A percentile compares a stretch with the other conserved stretches of the same genome.
Evolutionary conservation across 2,888 invertebrate genomes (phyloP).

Genomic region (Aspidiotus rigidus): DNA sequence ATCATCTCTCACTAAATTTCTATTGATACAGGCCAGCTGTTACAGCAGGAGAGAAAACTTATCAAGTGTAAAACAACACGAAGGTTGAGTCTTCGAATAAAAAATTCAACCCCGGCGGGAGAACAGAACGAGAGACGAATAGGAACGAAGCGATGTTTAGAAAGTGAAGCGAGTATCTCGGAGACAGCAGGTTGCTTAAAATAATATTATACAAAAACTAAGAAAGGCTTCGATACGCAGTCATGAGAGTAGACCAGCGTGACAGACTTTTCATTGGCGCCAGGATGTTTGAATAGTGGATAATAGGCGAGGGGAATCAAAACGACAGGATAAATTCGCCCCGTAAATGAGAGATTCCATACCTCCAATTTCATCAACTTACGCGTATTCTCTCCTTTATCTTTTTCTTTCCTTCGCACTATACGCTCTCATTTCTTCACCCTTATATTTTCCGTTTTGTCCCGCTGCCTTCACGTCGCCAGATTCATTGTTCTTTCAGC

Average conservation of each 20-base stretch:
- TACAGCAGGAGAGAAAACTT: too few species aligned
- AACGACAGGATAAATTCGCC: constrained; percentile 22
- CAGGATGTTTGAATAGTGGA: constrained; percentile 26
- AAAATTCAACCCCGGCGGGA: not conserved
- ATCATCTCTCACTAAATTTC: too few species aligned
- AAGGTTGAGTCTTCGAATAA: too few species aligned
- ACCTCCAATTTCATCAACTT: constrained; percentile 16
- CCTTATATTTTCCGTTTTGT: too few species aligned
- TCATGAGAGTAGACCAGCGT: not conserved
- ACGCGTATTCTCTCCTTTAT: too few species aligned
- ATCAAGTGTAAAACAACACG: too few species aligned
- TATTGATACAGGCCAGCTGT: too few species aligned
- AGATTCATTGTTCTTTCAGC: too few species aligned
- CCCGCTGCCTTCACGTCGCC: too few species aligned
- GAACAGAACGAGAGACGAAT: not conserved
- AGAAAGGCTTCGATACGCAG: not conserved
- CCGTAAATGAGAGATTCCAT: constrained; percentile 24
- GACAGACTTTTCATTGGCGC: constrained; percentile 18
- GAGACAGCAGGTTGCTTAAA: constrained; percentile 1
- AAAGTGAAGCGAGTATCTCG: not conserved
- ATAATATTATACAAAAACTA: not conserved
- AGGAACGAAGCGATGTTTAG: not conserved
- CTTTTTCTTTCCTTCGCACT: too few species aligned
- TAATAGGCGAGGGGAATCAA: constrained; percentile 21
- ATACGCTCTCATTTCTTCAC: too few species aligned